Evolutionary conservation across 1,140 invertebrate species (phyloP), one percentile per base, ranked within the genome.

Genomic region (Bacillus rossius): DNA sequence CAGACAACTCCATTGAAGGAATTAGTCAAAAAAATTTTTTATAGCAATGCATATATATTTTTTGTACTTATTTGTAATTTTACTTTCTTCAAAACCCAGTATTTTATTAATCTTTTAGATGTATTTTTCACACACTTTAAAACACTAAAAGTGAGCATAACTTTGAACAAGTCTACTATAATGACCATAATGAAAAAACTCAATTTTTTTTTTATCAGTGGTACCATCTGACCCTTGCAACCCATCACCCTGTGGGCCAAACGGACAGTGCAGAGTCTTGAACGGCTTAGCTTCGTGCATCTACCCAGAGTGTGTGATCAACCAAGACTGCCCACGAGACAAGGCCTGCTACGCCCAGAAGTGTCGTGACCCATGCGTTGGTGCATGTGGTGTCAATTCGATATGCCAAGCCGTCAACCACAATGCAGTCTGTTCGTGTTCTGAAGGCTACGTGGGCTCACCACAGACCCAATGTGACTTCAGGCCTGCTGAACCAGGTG

Each of bases 231-330:
- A 92, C 73, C 88, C 87, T 2, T 94, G 91, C 70, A 84, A 85
- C 67, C 88, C 89, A 20, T 89, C 86, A 19, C 89, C 89, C 1
- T 93, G 91, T 66, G 82, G 83, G 45, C 79, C 80, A 19, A 90
- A 91, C 64, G 91, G 91, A 2, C 84, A 88, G 61, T 94, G 92
- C 67, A 78, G 82, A 41, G 84, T 90, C 0, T 74, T 82, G 13
- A 84, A 85, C 61, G 83, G 80, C 20, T 73, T 78, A 5, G 87
- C 90, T 2, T 76, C 80, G 34, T 93, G 91, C 68, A 80, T 79
- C 5, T 94, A 94, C 74, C 88, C 91, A 1, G 91, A 93, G 72
- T 93, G 91, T 74, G 76, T 92, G 8, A 87, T 89, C 26, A 91
- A 92, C 67, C 84, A 86, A 43, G 89, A 92, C 61, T 94, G 92